Conservation (phyloP, 2,797 vertebrate genomes). For the Neosilurus hyrtlii region DNA sequence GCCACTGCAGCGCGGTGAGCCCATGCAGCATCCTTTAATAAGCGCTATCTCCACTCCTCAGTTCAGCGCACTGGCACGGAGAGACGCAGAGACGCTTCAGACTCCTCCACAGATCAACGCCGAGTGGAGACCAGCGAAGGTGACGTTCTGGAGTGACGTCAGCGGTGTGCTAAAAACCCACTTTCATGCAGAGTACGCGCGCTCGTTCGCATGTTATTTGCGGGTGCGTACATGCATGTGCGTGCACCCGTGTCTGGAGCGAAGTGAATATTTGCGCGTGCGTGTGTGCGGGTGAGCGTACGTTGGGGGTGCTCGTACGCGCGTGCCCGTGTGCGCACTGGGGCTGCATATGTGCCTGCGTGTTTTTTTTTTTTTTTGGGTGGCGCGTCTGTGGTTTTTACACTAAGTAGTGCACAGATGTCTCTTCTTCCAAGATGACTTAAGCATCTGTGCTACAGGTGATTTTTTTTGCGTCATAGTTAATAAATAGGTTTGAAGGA, state of each 20-base stretch:
- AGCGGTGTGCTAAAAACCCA: slow-evolving; percentile 69
- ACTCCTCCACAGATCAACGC: not conserved
- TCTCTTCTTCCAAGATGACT: not conserved
- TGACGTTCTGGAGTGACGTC: slow-evolving; percentile 53
- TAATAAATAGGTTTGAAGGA: too few relatives aligned
- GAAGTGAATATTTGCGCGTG: not conserved
- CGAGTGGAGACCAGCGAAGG: slow-evolving; percentile 5
- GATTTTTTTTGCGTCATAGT: not conserved
- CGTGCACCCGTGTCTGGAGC: not conserved
- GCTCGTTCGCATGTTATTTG: slow-evolving; percentile 5
- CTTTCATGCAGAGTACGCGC: slow-evolving; percentile 53
- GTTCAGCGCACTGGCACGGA: not conserved
- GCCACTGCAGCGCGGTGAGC: slow-evolving; percentile 29
- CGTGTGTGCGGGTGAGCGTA: slow-evolving; percentile 10
- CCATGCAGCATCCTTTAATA: slow-evolving; percentile 39
- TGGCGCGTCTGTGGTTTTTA: too few relatives aligned
- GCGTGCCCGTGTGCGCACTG: not conserved
- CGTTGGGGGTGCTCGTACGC: not conserved
- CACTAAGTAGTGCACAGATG: not conserved
- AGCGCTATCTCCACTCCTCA: not conserved
- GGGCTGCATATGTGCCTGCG: not conserved
- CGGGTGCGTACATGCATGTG: not conserved
- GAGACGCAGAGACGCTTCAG: slow-evolving; percentile 22
- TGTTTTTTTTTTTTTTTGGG: too few relatives aligned
- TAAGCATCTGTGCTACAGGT: not conserved